phyloP scores from a whole-genome alignment of 1,140 invertebrate species.

The Babylonia areolata region DNA sequence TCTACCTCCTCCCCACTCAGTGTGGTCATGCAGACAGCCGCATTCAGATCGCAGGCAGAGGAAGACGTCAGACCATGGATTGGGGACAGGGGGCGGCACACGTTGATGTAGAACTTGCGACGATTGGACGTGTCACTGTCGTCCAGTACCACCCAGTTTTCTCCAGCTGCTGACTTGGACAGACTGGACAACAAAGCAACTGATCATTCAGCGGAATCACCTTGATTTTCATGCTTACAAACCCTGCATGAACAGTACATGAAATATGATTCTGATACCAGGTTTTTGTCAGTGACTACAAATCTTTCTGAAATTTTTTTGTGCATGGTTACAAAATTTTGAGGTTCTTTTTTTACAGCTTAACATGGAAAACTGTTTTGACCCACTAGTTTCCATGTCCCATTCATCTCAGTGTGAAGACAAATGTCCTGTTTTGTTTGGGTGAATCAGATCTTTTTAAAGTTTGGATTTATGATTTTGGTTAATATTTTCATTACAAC shows the following conservation, averaged over 20 bases:
- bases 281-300: too few species aligned
- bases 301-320: too few species aligned
- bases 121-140: constrained; percentile 53
- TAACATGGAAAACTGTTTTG: too few species aligned
- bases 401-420: too few species aligned
- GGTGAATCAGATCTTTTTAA: too few species aligned
- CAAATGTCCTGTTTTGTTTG: too few species aligned
- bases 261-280: constrained; percentile 14
- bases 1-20: constrained; percentile 35
- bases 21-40: constrained; percentile 65
- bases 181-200: constrained; percentile 59
- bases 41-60: constrained; percentile 59
- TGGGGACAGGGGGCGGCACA: constrained; percentile 67
- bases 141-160: constrained; percentile 68
- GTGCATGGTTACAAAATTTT: too few species aligned
- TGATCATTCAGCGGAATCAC: too few species aligned
- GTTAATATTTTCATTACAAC: too few species aligned
- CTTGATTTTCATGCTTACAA: not conserved
- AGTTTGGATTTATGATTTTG: too few species aligned
- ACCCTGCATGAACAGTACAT: constrained; percentile 33
- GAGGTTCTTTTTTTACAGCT: too few species aligned
- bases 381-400: too few species aligned
- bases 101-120: constrained; percentile 72
- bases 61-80: constrained; percentile 38
- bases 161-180: constrained; percentile 44